Evolutionary conservation across 1,140 invertebrate genomes (phyloP).

Genomic region (Bactericera cockerelli): DNA sequence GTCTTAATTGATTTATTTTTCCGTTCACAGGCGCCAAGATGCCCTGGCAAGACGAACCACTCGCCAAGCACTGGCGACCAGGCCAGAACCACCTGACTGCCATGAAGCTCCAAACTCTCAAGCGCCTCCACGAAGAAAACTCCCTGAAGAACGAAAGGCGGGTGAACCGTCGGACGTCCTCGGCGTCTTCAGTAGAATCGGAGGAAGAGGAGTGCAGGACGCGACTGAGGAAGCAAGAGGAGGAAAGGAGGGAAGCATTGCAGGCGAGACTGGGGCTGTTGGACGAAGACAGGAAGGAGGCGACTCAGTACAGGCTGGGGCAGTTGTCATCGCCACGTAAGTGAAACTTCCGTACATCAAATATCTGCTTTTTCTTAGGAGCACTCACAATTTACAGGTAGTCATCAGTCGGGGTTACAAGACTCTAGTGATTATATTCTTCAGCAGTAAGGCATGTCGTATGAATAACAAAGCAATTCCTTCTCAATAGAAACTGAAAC

Average conservation of each 20-base stretch:
- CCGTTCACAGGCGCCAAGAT: not conserved
- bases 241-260: not conserved
- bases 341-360: too few relatives aligned
- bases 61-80: not conserved
- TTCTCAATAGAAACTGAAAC: too few relatives aligned
- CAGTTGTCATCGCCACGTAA: not conserved
- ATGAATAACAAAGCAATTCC: too few relatives aligned
- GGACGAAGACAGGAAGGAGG: not conserved
- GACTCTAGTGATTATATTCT: too few relatives aligned
- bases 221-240: not conserved
- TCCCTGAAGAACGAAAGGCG: not conserved
- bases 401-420: too few relatives aligned
- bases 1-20: too few relatives aligned
- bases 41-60: not conserved
- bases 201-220: not conserved
- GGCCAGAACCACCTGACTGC: not conserved
- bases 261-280: not conserved
- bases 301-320: not conserved
- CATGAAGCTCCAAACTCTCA: constrained; percentile 2
- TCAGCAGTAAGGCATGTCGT: too few relatives aligned
- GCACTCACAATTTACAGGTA: too few relatives aligned
- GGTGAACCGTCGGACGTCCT: not conserved
- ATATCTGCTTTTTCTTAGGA: too few relatives aligned
- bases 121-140: not conserved
- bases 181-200: not conserved